phyloP scores from a whole-genome alignment of 1,140 invertebrate genomes.

The Aphelenchoides avenae region DNA sequence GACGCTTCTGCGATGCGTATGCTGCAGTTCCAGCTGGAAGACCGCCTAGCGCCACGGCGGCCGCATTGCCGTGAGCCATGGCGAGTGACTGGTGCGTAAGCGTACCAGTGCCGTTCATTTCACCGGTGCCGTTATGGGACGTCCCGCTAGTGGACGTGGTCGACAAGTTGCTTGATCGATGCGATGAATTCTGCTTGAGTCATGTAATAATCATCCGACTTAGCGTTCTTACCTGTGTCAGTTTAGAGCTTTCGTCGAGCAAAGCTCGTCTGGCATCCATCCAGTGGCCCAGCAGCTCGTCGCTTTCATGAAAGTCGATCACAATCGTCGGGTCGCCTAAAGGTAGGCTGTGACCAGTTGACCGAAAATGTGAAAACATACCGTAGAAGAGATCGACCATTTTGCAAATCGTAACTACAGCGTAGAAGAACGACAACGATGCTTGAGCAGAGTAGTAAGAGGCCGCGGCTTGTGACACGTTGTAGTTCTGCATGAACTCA shows the following conservation, averaged over 20 bases:
- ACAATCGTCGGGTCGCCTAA: constrained; percentile 37
- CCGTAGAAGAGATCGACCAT: constrained; percentile 57
- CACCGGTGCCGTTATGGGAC: too few relatives aligned
- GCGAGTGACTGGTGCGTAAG: constrained; percentile 9
- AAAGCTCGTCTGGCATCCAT: constrained; percentile 16
- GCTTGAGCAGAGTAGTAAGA: constrained; percentile 25
- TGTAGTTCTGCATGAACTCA: constrained; percentile 12
- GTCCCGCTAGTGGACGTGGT: constrained; percentile 22
- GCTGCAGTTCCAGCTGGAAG: too few relatives aligned
- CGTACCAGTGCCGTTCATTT: too few relatives aligned
- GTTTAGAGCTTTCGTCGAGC: too few relatives aligned
- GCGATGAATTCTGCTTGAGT: too few relatives aligned
- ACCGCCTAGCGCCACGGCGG: too few relatives aligned
- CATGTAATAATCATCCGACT: too few relatives aligned
- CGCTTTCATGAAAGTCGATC: constrained; percentile 41
- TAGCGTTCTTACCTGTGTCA: too few relatives aligned
- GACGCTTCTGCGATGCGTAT: too few relatives aligned
- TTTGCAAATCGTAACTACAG: constrained; percentile 39
- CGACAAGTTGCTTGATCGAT: constrained; percentile 30
- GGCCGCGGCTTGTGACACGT: constrained; percentile 6
- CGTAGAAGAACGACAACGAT: constrained; percentile 50
- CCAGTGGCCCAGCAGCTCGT: constrained; percentile 39
- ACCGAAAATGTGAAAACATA: constrained; percentile 17
- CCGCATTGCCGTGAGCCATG: too few relatives aligned
- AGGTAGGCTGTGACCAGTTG: constrained; percentile 12